Evolutionary conservation across 2,888 invertebrate genomes (phyloP).

Genomic region (Lacanobia wlatinum): DNA sequence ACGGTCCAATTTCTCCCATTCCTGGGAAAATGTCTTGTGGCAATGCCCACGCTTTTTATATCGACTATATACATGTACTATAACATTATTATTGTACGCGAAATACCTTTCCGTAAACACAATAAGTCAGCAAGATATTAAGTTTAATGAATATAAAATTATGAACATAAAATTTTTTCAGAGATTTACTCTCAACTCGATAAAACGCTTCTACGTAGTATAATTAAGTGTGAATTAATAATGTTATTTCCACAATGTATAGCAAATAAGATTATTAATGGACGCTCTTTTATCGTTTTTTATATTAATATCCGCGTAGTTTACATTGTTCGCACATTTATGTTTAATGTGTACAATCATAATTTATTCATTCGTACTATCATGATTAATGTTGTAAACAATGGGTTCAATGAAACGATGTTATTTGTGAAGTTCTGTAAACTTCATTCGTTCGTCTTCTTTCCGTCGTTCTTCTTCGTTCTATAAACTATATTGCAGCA

Average conservation of each 20-base stretch:
- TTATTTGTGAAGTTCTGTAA: conserved; percentile 3
- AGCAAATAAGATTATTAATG: conserved; percentile 30
- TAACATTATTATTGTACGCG: not conserved
- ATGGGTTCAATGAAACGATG: conserved; percentile 13
- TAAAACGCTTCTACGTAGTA: conserved; percentile 16
- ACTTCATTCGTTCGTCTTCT: not conserved
- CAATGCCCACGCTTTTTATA: not conserved
- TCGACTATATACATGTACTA: not conserved
- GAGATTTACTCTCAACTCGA: not conserved
- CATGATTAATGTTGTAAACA: not conserved
- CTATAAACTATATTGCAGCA: not conserved
- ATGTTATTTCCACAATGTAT: conserved; percentile 11
- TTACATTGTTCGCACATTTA: conserved; percentile 11
- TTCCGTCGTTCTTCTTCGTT: too few species aligned
- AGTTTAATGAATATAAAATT: not conserved
- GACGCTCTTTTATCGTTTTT: conserved; percentile 31
- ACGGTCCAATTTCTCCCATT: too few species aligned
- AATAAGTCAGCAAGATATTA: not conserved
- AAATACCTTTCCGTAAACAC: not conserved
- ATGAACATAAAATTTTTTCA: not conserved
- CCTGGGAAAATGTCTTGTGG: not conserved
- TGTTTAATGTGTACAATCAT: conserved; percentile 10
- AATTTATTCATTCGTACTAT: conserved; percentile 17
- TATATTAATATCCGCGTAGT: conserved; percentile 9
- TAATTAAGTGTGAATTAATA: conserved; percentile 25